Conservation (phyloP, 2,113 vertebrate genomes). For the Saguinus imperator region DNA sequence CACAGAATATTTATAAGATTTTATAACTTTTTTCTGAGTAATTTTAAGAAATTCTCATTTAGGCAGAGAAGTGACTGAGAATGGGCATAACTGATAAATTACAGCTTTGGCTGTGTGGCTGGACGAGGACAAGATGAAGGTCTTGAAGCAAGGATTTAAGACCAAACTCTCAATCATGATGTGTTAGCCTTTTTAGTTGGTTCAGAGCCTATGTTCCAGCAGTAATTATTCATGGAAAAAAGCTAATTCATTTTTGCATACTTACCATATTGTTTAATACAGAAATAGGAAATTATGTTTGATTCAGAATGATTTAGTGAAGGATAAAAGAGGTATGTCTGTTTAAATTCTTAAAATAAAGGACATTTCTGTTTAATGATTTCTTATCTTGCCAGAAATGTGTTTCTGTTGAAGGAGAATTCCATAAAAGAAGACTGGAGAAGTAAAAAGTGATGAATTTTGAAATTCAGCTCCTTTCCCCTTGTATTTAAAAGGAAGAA, state of each 20-base stretch:
- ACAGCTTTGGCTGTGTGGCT: background rate
- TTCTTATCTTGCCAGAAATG: background rate
- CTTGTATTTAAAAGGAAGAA: background rate
- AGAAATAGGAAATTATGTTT: background rate
- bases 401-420: background rate
- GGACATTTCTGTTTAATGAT: background rate
- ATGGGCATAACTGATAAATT: background rate
- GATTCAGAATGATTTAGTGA: background rate
- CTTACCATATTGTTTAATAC: background rate
- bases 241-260: background rate
- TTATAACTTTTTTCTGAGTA: background rate
- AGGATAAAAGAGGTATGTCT: background rate
- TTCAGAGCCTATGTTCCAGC: background rate
- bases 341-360: background rate
- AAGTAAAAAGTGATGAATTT: background rate
- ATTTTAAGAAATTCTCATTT: background rate
- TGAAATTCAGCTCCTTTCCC: background rate
- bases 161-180: background rate
- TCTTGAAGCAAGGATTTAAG: background rate
- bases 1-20: background rate
- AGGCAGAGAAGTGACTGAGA: background rate
- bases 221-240: background rate
- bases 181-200: background rate
- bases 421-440: background rate
- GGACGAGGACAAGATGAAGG: background rate